Conservation (phyloP, 2,113 vertebrate species). For the Pyrgilauda ruficollis region DNA sequence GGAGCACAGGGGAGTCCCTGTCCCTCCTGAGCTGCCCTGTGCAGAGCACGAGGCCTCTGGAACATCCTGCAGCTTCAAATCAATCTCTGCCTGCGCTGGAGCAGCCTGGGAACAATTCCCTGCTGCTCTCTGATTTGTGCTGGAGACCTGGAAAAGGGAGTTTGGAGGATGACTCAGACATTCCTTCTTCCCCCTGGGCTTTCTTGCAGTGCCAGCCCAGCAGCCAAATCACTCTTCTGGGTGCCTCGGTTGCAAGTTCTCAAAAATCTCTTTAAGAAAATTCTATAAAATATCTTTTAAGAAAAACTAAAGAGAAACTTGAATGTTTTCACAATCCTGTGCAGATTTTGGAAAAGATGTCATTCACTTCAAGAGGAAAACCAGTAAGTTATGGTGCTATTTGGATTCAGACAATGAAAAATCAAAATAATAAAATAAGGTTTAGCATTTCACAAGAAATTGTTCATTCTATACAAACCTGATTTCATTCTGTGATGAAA, state of each 20-base stretch:
- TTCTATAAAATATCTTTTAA: not conserved
- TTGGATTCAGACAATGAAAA: not conserved
- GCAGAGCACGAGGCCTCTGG: not conserved
- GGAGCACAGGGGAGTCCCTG: not conserved
- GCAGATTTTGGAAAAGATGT: not conserved
- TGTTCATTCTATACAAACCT: not conserved
- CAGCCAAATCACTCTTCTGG: not conserved
- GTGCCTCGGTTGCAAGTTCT: not conserved
- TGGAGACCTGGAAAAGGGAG: not conserved
- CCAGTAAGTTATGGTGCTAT: not conserved
- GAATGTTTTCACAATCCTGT: not conserved
- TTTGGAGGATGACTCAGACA: slow-evolving; percentile 24
- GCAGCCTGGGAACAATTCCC: not conserved
- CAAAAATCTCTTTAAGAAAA: not conserved
- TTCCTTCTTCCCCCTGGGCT: not conserved
- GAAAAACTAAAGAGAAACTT: not conserved
- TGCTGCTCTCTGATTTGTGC: not conserved
- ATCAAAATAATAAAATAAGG: not conserved
- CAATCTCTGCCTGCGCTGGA: not conserved
- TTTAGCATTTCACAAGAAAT: not conserved
- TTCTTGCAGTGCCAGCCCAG: not conserved
- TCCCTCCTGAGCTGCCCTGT: not conserved
- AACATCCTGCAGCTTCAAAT: not conserved
- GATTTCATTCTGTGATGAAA: not conserved
- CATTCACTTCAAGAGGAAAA: not conserved